Percentiles rank a stretch among this genome's conserved stretches.
phyloP scores from a whole-genome alignment of 2,797 vertebrate species.

The Phrynocephalus vlangalii region DNA sequence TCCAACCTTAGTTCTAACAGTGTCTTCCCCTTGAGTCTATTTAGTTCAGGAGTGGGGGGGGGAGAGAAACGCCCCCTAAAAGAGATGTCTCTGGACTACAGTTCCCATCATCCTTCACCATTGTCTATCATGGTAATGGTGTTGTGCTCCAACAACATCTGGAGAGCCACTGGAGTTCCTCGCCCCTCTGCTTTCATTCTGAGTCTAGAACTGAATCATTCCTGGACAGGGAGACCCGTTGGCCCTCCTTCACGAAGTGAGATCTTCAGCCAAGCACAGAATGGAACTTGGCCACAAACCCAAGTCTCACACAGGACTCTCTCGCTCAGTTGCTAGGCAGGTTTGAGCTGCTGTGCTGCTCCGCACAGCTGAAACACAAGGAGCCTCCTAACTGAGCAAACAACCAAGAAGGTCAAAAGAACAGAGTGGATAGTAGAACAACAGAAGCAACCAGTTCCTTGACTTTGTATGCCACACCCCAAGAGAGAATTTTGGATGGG shows the following conservation, averaged over 20 bases:
- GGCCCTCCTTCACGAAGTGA: not conserved
- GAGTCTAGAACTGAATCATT: not conserved
- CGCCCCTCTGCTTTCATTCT: not conserved
- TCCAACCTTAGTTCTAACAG: not conserved
- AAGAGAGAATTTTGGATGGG: not conserved
- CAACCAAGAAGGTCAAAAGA: not conserved
- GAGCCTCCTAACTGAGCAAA: conserved; percentile 5
- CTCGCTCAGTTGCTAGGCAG: not conserved
- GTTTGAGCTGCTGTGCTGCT: not conserved
- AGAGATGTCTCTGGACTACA: not conserved
- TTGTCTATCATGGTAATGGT: not conserved
- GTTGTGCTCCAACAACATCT: not conserved
- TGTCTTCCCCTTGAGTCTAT: not conserved
- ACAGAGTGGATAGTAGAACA: not conserved
- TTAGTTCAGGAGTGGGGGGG: not conserved
- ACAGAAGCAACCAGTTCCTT: not conserved
- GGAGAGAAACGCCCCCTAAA: not conserved
- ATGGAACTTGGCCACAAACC: not conserved
- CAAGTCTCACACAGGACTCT: not conserved
- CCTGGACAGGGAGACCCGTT: not conserved
- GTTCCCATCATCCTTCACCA: not conserved
- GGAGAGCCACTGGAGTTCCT: not conserved
- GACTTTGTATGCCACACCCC: not conserved
- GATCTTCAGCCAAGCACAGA: not conserved
- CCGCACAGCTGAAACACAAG: not conserved